Conservation (phyloP, 2,113 vertebrate genomes). For the Cyprinodon variegatus region DNA sequence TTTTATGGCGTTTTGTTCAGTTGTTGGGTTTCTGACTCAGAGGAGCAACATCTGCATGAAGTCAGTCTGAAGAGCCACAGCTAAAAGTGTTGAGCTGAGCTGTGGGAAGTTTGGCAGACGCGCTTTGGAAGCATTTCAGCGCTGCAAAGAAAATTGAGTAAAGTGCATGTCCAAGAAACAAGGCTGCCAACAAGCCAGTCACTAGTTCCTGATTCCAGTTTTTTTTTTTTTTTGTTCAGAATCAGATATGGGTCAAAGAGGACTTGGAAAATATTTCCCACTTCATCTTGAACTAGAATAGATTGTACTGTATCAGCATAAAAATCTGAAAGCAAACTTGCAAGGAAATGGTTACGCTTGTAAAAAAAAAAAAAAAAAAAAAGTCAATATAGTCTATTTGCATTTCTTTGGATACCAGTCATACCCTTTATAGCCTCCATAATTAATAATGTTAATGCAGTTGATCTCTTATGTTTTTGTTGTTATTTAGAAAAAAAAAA, state of each 20-base stretch:
- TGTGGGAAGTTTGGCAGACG: constrained; percentile 20
- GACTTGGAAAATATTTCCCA: constrained; percentile 14
- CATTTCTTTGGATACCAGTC: not conserved
- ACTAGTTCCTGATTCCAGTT: not conserved
- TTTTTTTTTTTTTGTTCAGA: constrained; percentile 21
- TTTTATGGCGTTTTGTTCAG: constrained; percentile 38
- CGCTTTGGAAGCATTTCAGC: constrained; percentile 18
- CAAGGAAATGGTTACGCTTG: not conserved
- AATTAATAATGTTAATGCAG: too few species aligned
- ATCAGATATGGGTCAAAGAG: constrained; percentile 31
- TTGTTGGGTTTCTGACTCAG: constrained; percentile 39
- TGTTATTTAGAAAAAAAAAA: too few species aligned
- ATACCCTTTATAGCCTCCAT: not conserved
- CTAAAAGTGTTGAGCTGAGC: constrained; percentile 20
- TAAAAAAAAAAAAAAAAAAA: not conserved
- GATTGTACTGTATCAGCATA: not conserved
- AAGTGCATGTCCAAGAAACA: not conserved
- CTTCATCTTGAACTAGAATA: constrained; percentile 6
- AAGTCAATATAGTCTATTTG: not conserved
- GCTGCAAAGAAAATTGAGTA: constrained; percentile 10
- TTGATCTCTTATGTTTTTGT: too few species aligned
- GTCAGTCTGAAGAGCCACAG: constrained; percentile 38
- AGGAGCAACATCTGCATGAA: constrained; percentile 65
- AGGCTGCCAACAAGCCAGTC: constrained; percentile 4
- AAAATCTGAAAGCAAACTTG: not conserved